Conservation (phyloP, 2,888 invertebrate species). For the Drosophila monieri region DNA sequence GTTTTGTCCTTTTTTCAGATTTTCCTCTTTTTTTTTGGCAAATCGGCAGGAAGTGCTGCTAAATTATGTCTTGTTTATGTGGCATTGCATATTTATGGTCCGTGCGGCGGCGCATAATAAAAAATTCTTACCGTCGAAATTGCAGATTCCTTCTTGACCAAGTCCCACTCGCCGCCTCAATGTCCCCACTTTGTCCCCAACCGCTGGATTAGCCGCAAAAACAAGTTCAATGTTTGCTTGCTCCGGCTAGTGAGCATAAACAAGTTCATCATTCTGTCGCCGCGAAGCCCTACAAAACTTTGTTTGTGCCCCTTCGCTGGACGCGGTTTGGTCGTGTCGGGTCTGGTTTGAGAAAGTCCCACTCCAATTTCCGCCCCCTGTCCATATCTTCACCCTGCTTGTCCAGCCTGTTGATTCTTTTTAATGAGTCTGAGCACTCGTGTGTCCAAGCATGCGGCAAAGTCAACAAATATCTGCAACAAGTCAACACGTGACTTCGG, state of each 20-base stretch:
- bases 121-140: slow-evolving; percentile 62
- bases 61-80: slow-evolving; percentile 80
- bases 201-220: slow-evolving; percentile 43
- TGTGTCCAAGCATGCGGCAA: slow-evolving; percentile 54
- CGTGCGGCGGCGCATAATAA: slow-evolving; percentile 61
- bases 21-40: slow-evolving; percentile 64
- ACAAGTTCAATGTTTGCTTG: slow-evolving; percentile 78
- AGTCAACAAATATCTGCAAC: slow-evolving; percentile 75
- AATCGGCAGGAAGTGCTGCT: slow-evolving; percentile 77
- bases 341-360: slow-evolving; percentile 63
- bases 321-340: slow-evolving; percentile 22
- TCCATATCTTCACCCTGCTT: background rate
- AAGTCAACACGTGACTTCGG: slow-evolving; percentile 71
- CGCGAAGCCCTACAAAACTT: slow-evolving; percentile 70
- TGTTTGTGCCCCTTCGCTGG: slow-evolving; percentile 65
- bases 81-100: slow-evolving; percentile 76
- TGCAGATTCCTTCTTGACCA: slow-evolving; percentile 74
- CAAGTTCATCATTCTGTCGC: slow-evolving; percentile 58
- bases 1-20: slow-evolving; percentile 15
- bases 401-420: slow-evolving; percentile 28
- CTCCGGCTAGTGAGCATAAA: slow-evolving; percentile 58
- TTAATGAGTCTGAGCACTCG: slow-evolving; percentile 55
- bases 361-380: slow-evolving; percentile 41
- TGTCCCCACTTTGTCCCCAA: background rate
- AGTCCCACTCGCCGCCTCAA: slow-evolving; percentile 32